Evolutionary conservation across 2,113 vertebrate species (phyloP).

Genomic region (Pyrgilauda ruficollis): DNA sequence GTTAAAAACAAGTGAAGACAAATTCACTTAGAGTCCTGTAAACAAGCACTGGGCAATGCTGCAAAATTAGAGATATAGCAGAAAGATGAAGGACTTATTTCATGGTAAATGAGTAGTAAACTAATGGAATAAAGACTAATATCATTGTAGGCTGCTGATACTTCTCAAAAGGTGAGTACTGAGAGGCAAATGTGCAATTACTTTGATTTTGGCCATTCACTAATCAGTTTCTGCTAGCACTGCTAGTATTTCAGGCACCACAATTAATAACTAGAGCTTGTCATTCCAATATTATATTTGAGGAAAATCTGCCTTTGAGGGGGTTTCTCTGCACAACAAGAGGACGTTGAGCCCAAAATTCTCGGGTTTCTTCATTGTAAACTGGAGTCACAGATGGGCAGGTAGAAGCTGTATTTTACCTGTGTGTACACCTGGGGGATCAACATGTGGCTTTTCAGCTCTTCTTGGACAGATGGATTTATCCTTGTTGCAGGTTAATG

Average conservation of each 20-base stretch:
- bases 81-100: not conserved
- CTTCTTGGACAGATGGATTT: fast-evolving
- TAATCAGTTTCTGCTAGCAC: not conserved
- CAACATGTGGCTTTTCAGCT: fast-evolving
- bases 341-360: not conserved
- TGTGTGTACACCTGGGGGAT: not conserved
- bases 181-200: not conserved
- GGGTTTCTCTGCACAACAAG: not conserved
- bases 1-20: not conserved
- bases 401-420: not conserved
- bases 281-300: not conserved
- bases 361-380: not conserved
- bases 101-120: not conserved
- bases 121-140: not conserved
- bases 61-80: not conserved
- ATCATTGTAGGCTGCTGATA: not conserved
- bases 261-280: not conserved
- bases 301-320: not conserved
- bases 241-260: not conserved
- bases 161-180: not conserved
- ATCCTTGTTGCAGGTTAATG: not conserved
- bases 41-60: not conserved
- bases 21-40: not conserved
- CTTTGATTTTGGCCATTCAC: not conserved
- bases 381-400: not conserved